Evolutionary conservation across 1,140 invertebrate genomes (phyloP), one percentile per base, ranked within the genome.

Genomic region (Sycophaga agraensis): DNA sequence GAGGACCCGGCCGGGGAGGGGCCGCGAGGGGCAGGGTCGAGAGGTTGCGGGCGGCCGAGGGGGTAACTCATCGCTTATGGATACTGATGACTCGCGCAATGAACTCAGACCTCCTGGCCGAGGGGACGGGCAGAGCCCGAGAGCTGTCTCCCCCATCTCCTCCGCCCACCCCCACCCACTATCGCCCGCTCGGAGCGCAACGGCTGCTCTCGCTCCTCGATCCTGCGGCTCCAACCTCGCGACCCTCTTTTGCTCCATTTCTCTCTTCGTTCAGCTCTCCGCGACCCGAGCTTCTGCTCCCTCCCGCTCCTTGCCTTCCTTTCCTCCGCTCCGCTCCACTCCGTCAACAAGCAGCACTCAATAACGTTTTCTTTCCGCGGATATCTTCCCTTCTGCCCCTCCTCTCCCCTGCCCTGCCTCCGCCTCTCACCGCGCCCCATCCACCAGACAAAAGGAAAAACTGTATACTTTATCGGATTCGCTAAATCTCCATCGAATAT

Each of bases 31-130:
- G 42, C 16, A 34, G 22, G 26, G 37, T 50, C 58, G 59, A 26
- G 65, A 37, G 53, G 59, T 37, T 59, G 28, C 28, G 28, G 28
- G 28, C 28, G 28, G 5, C 11, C 58, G 65, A 54, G 61, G 72
- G 74, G 76, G 76, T 73, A 79, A 76, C 78, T 80, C 79, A 81
- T 81, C 76, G 77, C 76, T 80, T 81, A 80, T 81, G 78, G 79
- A 80, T 81, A 81, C 79, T 80, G 79, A 80, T 81, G 79, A 79
- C 78, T 80, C 76, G 73, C 76, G 74, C 76, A 81, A 80, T 81
- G 78, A 81, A 80, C 78, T 77, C 72, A 72, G 68, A 74, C 71
- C 71, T 71, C 69, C 67, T 70, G 64, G 66, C 65, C 67, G 42
- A 54, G 21, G 22, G 43, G 59, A 59, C 54, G 12, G 31, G 14